A percentile compares a stretch with the other conserved stretches of the same genome.
These are phyloP conservation scores for Asbolus verrucosus DNA, from an alignment of 1,140 invertebrate genomes.

Conservation along the genomic window DNA sequence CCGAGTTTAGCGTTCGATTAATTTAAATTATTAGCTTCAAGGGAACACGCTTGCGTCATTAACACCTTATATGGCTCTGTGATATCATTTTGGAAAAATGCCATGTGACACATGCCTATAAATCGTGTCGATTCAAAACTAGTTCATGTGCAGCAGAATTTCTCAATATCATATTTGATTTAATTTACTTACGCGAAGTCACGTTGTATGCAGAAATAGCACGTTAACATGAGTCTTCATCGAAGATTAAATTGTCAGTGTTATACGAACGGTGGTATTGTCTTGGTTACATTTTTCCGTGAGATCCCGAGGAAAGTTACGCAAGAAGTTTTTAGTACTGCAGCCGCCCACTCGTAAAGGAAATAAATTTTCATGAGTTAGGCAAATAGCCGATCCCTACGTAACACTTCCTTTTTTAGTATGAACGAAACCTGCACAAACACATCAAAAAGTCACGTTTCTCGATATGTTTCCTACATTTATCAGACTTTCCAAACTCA, in stretches of 20 bases:
- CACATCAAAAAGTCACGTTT: constrained; percentile 33
- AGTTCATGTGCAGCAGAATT: constrained; percentile 14
- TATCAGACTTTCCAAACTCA: constrained; percentile 21
- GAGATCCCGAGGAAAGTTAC: constrained; percentile 6
- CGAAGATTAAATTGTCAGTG: constrained; percentile 26
- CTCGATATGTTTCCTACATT: constrained; percentile 21
- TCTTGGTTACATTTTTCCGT: constrained; percentile 1
- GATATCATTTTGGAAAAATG: constrained; percentile 39
- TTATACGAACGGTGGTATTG: constrained; percentile 6
- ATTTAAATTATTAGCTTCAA: constrained; percentile 34
- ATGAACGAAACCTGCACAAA: constrained; percentile 29
- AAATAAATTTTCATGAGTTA: constrained; percentile 28
- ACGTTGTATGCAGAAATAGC: constrained; percentile 24
- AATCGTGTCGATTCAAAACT: constrained; percentile 4
- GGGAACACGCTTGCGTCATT: constrained; percentile 22
- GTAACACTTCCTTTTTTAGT: constrained; percentile 38
- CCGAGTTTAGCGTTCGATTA: constrained; percentile 15
- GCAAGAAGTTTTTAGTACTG: constrained; percentile 15
- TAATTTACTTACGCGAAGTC: constrained; percentile 13
- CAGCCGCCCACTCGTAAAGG: constrained; percentile 19
- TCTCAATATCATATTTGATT: no score
- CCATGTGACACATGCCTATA: constrained; percentile 24
- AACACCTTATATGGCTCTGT: constrained; percentile 23
- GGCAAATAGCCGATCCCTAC: constrained; percentile 35
- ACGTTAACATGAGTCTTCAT: constrained; percentile 25